Evolutionary conservation across 2,113 vertebrate species (phyloP).

Genomic region (Centropristis striata): DNA sequence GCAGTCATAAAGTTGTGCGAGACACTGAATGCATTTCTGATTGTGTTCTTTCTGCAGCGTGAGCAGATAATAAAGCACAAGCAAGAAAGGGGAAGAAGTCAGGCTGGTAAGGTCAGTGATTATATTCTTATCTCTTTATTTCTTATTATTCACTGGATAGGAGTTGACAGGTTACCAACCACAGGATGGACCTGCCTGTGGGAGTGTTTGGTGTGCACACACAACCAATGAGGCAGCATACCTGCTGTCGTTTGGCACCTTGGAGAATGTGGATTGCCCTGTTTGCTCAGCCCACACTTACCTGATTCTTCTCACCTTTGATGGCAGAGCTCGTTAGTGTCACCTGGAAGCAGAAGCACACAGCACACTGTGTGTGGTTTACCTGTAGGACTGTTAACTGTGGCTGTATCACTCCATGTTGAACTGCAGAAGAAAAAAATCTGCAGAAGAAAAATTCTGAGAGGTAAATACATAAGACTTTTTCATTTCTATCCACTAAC

Average conservation of each 20-base stretch:
- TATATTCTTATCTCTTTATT: background rate
- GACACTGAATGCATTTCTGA: background rate
- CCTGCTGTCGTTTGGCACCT: background rate
- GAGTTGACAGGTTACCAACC: background rate
- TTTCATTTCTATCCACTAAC: background rate
- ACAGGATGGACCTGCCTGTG: background rate
- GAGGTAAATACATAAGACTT: conserved; percentile 43
- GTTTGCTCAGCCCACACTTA: conserved; percentile 5
- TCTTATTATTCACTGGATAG: background rate
- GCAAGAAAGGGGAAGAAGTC: background rate
- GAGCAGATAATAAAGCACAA: background rate
- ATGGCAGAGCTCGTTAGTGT: background rate
- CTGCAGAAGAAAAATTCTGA: background rate
- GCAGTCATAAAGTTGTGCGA: background rate
- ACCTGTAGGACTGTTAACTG: background rate
- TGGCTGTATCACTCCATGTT: background rate
- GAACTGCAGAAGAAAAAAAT: background rate
- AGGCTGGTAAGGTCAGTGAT: background rate
- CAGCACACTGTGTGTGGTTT: background rate
- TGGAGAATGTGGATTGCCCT: background rate
- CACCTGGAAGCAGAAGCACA: background rate
- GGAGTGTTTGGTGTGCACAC: conserved; percentile 23
- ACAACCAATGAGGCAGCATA: background rate
- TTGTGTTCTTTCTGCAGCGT: background rate
- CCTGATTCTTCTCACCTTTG: conserved; percentile 20